Percentiles rank a stretch among this genome's conserved stretches.
These are phyloP conservation scores for Perdita meconis DNA, from an alignment of 2,888 invertebrate genomes.

Conservation along the genomic window DNA sequence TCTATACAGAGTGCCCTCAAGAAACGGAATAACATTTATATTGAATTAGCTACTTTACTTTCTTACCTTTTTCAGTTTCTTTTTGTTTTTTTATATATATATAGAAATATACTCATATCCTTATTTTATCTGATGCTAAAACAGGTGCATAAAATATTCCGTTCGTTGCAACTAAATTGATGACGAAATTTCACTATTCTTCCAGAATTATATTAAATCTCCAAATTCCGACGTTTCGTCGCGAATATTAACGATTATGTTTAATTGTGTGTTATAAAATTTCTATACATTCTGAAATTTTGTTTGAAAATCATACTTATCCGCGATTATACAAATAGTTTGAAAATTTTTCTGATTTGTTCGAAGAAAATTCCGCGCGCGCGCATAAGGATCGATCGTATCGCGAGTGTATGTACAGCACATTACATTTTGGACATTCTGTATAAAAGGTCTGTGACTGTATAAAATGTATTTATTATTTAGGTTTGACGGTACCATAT, in stretches of 20 bases:
- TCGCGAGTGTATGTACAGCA: constrained; percentile 66
- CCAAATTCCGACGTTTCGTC: neutral
- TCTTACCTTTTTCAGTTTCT: neutral
- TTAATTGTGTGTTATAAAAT: constrained; percentile 14
- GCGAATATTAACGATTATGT: constrained; percentile 1
- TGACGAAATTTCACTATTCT: neutral
- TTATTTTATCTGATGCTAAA: constrained; percentile 3
- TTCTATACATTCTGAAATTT: neutral
- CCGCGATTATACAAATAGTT: constrained; percentile 6
- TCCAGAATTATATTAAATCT: neutral
- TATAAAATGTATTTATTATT: constrained; percentile 84
- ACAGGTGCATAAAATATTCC: constrained; percentile 13
- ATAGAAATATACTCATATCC: too few relatives aligned
- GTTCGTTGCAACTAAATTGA: constrained; percentile 15
- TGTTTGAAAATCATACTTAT: neutral
- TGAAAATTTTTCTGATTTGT: constrained; percentile 22
- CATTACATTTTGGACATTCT: constrained; percentile 79
- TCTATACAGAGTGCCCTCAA: constrained; percentile 81
- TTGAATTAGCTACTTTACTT: constrained; percentile 26
- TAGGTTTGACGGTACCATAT: constrained; percentile 83
- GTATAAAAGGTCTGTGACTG: constrained; percentile 82
- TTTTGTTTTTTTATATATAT: constrained; percentile 1
- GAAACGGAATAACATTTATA: constrained; percentile 49
- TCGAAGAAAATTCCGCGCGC: constrained; percentile 4
- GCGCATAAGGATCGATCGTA: constrained; percentile 37